Base-by-base conservation (phyloP, 2,113 vertebrate genomes). In the Telmatochromis sp. region DNA sequence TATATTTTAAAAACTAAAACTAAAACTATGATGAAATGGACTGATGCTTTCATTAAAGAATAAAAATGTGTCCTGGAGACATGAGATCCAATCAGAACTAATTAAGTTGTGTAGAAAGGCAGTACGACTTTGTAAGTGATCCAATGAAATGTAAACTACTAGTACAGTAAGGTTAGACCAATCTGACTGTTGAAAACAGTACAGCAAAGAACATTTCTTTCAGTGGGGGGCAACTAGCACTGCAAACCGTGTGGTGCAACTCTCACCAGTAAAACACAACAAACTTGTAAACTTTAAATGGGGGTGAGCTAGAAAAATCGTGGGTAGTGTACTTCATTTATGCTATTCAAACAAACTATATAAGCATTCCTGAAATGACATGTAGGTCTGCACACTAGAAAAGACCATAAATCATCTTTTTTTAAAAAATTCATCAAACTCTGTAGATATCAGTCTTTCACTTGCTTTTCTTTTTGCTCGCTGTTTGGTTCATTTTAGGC, bases 361-460 rank as follows among this genome's bases (percentile, higher is more conserved):
- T 9, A 23, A 70, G 35, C n/a, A 70, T 68, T 40, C 11, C 35
- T 42, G 65, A 23, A 70, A 70, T 65, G 31, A 65, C 17, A 65
- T n/a, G 3, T 7, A 65, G 31, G 17, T 3, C 60, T 65, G 4
- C 31, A n/a, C 17, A 37, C 31, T 65, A 35, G 6, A 37, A 65
- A n/a, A 65, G 31, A 65, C 31, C 60, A 63, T 19, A 63, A 63
- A 63, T 60, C 14, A 15, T 10, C 9, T 35, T 63, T 11, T 5
- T 7, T 1, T 0, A 3, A 0, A 35, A 0, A 35, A 37, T 35
- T 65, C 33, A 65, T n/a, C 60, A n/a, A 63, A n/a, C 33, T n/a
- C 58, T 35, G 60, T 35, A 1, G 31, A 65, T 35, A 35, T 35
- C 31, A 35, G 60, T 65, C 31, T 35, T 35, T 65, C 31, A 35